Base-by-base conservation (phyloP, 2,888 invertebrate genomes). In the Acleris cristana region DNA sequence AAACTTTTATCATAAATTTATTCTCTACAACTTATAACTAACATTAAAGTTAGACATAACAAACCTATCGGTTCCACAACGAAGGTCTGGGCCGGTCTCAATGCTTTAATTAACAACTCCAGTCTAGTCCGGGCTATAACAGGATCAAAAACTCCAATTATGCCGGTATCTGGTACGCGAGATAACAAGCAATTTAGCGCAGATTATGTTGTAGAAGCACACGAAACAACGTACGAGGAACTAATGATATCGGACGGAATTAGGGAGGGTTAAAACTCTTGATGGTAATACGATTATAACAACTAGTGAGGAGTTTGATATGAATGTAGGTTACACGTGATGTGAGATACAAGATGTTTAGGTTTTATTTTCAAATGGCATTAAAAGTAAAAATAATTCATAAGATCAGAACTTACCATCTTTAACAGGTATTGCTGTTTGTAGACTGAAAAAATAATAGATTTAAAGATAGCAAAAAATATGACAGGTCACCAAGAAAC, bases 121-220 rank as follows among this genome's bases (percentile, higher is more conserved):
- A 74, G 75, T 77, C 76, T 72, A 73, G 70, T 54, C 70, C 69
- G 61, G 68, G 64, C 70, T 53, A 71, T 72, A 83, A 72, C 70
- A 73, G 82, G 82, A 84, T 83, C 80, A 81, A 84, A 84, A 83
- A 84, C 77, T 79, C 76, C 77, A 79, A 81, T 82, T 79, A 77
- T 76, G 64, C 74, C 70, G 74, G 74, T 74, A 77, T 73, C 79
- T 73, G 76, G 73, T 71, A 70, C 67, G 74, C 71, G 73, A 76
- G 79, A 81, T 80, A 80, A 80, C 72, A 73, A 77, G 75, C 76
- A 77, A 80, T 79, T 75, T 73, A 72, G 74, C 72, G 71, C 71
- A 78, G 81, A 81, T 76, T 79, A 79, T 76, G 72, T 72, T 74
- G 73, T 77, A 75, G 40, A 2, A 40, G 76, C 74, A 76, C 74